Base-by-base conservation (phyloP, 2,888 invertebrate genomes). In the Alsophila aescularia region DNA sequence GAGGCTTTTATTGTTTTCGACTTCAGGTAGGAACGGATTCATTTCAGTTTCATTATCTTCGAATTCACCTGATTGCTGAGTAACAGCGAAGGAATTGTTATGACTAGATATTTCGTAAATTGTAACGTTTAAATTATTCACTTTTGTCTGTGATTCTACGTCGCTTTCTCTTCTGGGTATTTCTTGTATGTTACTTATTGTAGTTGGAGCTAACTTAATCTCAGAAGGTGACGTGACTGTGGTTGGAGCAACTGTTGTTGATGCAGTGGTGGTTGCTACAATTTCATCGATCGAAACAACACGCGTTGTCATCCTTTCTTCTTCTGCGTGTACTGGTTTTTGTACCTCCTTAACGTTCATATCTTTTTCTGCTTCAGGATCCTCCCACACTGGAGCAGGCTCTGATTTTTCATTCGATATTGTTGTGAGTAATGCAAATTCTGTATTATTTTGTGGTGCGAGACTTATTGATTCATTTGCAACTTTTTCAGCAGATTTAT, bases 1-100 rank as follows among this genome's bases (percentile, higher is more conserved):
- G 27, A 93, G 85, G 10, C 90, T 92, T 65, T 93, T 93, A 69
- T 94, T 92, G 61, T 92, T 94, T 75, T 94, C 94, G 13, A 93
- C 87, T 71, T 94, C 95, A 6, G 95, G 94, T 66, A 95, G 80
- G 71, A 94, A 95, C 4, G 95, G 95, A 57, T 94, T 94, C 94
- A 94, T 94, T 67, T 93, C 93, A 37, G 93, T 92, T 70, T 84
- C 85, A 58, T 89, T 89, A 50, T 90, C 89, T 42, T 83, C 87
- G 40, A 85, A 84, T 62, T 88, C 87, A 1, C 81, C 62, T 4
- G 83, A 78, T 45, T 83, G 84, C 3, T 77, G 50, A 64, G 72
- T 58, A 34, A 70, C 58, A 41, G 68, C 44, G 31, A 73, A 65
- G 4, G 84, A 75, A 56, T 73, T 73, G 58, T 81, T 76, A 49